Percentiles rank a stretch among this genome's conserved stretches.
These are phyloP conservation scores for Eristalinus aeneus DNA, from an alignment of 2,888 invertebrate genomes.

Conservation along the genomic window DNA sequence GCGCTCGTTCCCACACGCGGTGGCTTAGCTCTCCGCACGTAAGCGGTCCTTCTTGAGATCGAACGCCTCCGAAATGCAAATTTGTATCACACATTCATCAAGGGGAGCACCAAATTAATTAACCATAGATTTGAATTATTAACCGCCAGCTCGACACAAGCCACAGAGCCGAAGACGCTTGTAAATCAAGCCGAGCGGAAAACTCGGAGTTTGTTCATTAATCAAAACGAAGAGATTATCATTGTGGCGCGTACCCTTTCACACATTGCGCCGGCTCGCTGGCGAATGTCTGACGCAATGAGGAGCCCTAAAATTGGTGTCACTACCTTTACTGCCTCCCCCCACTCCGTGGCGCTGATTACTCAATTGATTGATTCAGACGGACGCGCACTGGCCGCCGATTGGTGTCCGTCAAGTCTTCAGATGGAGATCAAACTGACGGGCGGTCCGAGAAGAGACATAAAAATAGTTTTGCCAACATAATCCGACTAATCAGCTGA, in stretches of 20 bases:
- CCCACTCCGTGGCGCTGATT: background rate
- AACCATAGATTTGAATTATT: conserved; percentile 48
- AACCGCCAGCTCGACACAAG: background rate
- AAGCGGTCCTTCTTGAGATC: background rate
- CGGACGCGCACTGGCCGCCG: background rate
- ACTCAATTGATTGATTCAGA: conserved; percentile 29
- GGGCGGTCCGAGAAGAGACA: conserved; percentile 5
- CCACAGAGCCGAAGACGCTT: background rate
- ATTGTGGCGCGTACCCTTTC: conserved; percentile 17
- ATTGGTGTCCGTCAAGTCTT: conserved; percentile 34
- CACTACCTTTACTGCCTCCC: conserved; percentile 4
- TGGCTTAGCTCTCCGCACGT: background rate
- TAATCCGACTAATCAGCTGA: conserved; percentile 26
- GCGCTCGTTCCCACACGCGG: conserved; percentile 16
- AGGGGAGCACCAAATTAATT: conserved; percentile 38
- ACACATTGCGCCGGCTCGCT: conserved; percentile 10
- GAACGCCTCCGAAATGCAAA: conserved; percentile 35
- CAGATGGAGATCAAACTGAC: conserved; percentile 25
- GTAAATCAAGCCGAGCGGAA: background rate
- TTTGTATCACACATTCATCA: conserved; percentile 44
- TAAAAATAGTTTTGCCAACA: conserved; percentile 40
- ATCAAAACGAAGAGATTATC: conserved; percentile 25
- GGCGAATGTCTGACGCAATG: conserved; percentile 24
- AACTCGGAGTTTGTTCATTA: conserved; percentile 19
- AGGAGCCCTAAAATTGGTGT: conserved; percentile 48